These are phyloP conservation scores for Ostrea edulis DNA, from an alignment of 1,140 invertebrate genomes.

Conservation along the genomic window DNA sequence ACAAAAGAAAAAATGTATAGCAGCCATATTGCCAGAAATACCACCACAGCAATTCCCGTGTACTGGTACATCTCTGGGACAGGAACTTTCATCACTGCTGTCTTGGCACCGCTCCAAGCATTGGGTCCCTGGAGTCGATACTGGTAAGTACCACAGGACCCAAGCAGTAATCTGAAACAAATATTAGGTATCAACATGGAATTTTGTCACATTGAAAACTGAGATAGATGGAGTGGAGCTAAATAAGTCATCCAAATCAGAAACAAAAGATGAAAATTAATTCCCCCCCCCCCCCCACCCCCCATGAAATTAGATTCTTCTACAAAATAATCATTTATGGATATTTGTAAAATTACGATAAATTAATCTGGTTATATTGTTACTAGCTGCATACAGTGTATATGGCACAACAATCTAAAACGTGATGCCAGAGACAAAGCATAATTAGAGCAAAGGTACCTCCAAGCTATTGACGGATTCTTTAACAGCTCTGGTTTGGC, in stretches of 20 bases:
- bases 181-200: neutral
- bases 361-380: too few species aligned
- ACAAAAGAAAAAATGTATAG: neutral
- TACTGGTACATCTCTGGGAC: constrained; percentile 72
- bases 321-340: too few species aligned
- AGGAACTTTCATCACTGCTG: constrained; percentile 70
- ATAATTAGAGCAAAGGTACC: constrained; percentile 56
- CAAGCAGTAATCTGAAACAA: constrained; percentile 69
- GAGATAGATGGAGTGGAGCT: too few species aligned
- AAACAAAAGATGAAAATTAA: too few species aligned
- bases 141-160: constrained; percentile 74
- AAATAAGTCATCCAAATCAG: too few species aligned
- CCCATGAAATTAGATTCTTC: too few species aligned
- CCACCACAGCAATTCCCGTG: constrained; percentile 48
- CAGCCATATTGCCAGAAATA: neutral
- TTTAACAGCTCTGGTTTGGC: constrained; percentile 72
- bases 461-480: constrained; percentile 73
- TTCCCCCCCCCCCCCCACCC: too few species aligned
- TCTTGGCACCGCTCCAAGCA: constrained; percentile 65
- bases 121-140: constrained; percentile 76
- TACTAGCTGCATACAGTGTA: too few species aligned
- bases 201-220: too few species aligned
- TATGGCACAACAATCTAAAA: too few species aligned
- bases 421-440: too few species aligned
- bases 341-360: too few species aligned